Base-by-base conservation (phyloP, 1,140 invertebrate genomes). In the Lutraria rhynchaena region DNA sequence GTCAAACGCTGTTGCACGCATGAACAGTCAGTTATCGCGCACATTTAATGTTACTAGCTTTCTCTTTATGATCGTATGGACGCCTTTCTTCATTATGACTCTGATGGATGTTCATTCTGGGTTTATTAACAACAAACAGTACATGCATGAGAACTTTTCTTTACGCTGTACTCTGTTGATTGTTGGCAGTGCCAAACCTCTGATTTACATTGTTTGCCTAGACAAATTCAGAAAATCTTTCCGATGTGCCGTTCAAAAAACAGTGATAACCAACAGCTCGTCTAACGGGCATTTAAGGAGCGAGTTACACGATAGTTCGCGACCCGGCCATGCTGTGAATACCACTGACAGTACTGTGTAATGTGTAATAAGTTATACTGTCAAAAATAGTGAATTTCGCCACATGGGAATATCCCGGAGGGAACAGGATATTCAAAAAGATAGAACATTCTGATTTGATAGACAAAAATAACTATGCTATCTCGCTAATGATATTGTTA, bases 151-250 rank as follows among this genome's bases (percentile, higher is more conserved):
- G 29, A 57, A 80, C n/a, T 80, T 80, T 55, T 15, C 57, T n/a
- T 29, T 70, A 17, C 77, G 63, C 1, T 80, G 77, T n/a, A 71
- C 77, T 11, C 67, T 80, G 13, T 51, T 80, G 1, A 60, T 80
- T 13, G 19, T 80, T 22, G 77, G 77, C 9, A 80, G 77, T 58
- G 55, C 65, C 1, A 80, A 80, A 27, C 77, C 77, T 29, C 0
- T 80, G 15, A 49, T 80, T 19, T 80, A 80, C 19, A 13, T 80
- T 2, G 24, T 70, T 15, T 70, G 51, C 29, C 15, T 80, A 3
- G 77, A 69, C 41, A 80, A 70, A 57, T 80, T 80, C 35, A 55
- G 77, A 41, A 41, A 41, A 7, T 7, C 5, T 15, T 41, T 41
- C 15, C 15, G 37, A 7, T 41, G 37, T 41, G 15, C 37, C n/a